A percentile compares a stretch with the other conserved stretches of the same genome.
These are phyloP conservation scores for Melikaiella ostensackeni DNA, from an alignment of 2,888 invertebrate species.

Conservation along the genomic window DNA sequence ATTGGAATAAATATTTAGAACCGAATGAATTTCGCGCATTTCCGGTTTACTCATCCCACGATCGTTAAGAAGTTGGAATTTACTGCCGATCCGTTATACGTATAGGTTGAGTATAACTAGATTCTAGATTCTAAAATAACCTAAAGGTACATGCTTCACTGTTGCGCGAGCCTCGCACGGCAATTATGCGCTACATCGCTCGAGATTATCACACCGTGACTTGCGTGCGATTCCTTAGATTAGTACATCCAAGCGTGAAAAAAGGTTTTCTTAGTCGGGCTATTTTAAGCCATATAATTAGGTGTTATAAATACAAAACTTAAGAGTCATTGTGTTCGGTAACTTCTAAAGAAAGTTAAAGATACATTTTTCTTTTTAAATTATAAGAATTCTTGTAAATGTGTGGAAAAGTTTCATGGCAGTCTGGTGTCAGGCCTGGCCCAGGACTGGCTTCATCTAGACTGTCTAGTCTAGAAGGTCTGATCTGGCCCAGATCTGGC, in stretches of 20 bases:
- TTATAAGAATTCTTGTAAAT: too few species aligned
- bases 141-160: constrained; percentile 50
- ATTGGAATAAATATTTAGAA: neutral
- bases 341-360: neutral
- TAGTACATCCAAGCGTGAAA: neutral
- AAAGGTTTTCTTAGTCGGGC: neutral
- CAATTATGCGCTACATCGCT: constrained; percentile 62
- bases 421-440: too few species aligned
- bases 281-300: neutral
- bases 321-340: neutral
- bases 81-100: constrained; percentile 6
- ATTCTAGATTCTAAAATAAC: too few species aligned
- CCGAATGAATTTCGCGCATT: constrained; percentile 42
- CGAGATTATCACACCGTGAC: constrained; percentile 59
- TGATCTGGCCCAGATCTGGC: too few species aligned
- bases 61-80: constrained; percentile 38
- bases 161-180: constrained; percentile 59
- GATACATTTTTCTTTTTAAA: too few species aligned
- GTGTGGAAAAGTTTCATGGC: too few species aligned
- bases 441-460: too few species aligned
- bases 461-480: too few species aligned
- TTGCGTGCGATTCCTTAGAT: constrained; percentile 58
- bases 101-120: constrained; percentile 10
- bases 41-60: constrained; percentile 38
- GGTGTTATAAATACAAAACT: neutral